Conservation (phyloP, 1,140 invertebrate species). For the Macrobrachium rosenbergii region DNA sequence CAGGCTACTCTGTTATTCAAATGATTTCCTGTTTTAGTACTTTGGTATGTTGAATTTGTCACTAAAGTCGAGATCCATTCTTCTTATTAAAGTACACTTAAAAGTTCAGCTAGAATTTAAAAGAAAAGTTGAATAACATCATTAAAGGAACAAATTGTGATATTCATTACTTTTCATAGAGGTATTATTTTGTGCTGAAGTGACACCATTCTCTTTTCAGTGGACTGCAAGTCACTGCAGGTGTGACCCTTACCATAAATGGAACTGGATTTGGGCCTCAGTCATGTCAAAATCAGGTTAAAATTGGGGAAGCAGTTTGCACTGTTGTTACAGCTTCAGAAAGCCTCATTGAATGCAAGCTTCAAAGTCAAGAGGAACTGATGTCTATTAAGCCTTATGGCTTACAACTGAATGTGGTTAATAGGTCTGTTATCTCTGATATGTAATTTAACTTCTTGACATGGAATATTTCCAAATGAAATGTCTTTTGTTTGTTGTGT, state of each 20-base stretch:
- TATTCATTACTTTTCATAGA: too few species aligned
- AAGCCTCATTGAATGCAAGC: constrained; percentile 16
- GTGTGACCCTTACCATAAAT: constrained; percentile 8
- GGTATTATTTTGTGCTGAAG: too few species aligned
- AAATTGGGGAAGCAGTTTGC: constrained; percentile 13
- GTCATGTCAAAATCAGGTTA: constrained; percentile 43
- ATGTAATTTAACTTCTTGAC: not conserved
- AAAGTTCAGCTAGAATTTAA: too few species aligned
- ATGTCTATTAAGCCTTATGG: not conserved
- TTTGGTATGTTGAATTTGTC: too few species aligned
- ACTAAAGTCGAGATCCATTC: too few species aligned
- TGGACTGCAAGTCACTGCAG: not conserved
- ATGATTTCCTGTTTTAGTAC: too few species aligned
- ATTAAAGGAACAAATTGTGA: too few species aligned
- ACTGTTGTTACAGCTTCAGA: not conserved
- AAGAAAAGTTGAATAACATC: too few species aligned
- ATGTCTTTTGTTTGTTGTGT: too few species aligned
- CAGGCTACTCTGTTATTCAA: too few species aligned
- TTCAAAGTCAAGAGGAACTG: not conserved
- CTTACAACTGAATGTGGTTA: constrained; percentile 12
- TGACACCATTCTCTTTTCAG: not conserved
- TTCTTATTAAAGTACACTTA: too few species aligned
- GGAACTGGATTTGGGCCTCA: constrained; percentile 21
- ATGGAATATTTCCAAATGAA: too few species aligned
- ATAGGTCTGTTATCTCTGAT: not conserved